Evolutionary conservation across 2,888 invertebrate species (phyloP), one percentile per base, ranked within the genome.

Genomic region (Aethes cnicana): DNA sequence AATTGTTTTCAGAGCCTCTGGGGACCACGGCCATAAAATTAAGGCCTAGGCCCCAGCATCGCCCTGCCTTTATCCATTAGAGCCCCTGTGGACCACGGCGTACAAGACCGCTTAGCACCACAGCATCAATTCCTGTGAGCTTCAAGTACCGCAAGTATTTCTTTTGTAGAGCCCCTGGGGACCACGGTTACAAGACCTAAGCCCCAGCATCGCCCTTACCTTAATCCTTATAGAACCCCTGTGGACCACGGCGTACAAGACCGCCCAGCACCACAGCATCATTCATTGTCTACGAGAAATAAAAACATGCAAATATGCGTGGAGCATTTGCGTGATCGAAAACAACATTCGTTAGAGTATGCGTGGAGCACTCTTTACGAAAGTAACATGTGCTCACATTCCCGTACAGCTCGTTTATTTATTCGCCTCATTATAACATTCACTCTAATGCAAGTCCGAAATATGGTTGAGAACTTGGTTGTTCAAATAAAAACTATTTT

Each of bases 151-250:
- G n/a, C n/a, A n/a, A n/a, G n/a, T n/a, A n/a, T n/a, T n/a, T n/a
- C n/a, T n/a, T 12, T 33, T 53, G 47, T 12, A 47, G 53, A 53
- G 35, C 47, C 53, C 11, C 53, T 53, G 47, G 25, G 53, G 14
- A 53, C 53, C 53, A 53, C 46, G 53, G 53, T 26, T 30, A 47
- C 7, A 37, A 21, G 32, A 8, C 48, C 41, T 21, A 48, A 41
- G 25, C 25, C 48, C 3, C 33, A 48, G 48, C 48, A 41, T 39
- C 33, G 26, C 16, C 41, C 48, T n/a, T 30, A 30, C 33, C 6
- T 12, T 7, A 5, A 14, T 44, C 44, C 32, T 44, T 21, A n/a
- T 26, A 39, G 47, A 39, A 8, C 46, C 44, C 18, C 44, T n/a
- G n/a, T n/a, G n/a, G n/a, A n/a, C n/a, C n/a, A n/a, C n/a, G n/a